Evolutionary conservation across 1,140 invertebrate genomes (phyloP).

Genomic region (Drosophila simulans): DNA sequence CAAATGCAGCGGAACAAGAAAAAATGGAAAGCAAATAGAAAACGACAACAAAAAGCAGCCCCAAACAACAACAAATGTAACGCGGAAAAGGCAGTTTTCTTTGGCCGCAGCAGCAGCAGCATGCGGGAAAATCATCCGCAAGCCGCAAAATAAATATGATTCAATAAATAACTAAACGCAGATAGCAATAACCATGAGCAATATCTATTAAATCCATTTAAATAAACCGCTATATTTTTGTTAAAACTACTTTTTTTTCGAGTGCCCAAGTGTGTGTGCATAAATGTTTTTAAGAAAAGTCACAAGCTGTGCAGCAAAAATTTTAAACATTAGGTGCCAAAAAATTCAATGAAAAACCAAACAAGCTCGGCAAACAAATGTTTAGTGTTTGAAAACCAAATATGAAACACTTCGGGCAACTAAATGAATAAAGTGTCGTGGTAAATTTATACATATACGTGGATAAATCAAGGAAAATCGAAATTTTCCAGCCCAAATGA

Average conservation of each 20-base stretch:
- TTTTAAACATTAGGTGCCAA: slow-evolving; percentile 12
- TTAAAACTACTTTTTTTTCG: slow-evolving; percentile 9
- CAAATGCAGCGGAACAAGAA: slow-evolving; percentile 49
- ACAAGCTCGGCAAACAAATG: slow-evolving; percentile 2
- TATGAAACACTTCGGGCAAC: background rate
- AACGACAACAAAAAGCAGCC: slow-evolving; percentile 4
- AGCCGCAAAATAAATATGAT: slow-evolving; percentile 14
- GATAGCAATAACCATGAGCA: slow-evolving; percentile 28
- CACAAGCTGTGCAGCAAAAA: background rate
- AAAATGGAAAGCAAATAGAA: slow-evolving; percentile 23
- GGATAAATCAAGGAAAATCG: background rate
- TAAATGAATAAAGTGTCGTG: slow-evolving; percentile 17
- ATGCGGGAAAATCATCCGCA: slow-evolving; percentile 47
- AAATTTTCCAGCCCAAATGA: background rate
- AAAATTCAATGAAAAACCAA: slow-evolving; percentile 1
- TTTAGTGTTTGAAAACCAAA: slow-evolving; percentile 8
- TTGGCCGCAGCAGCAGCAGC: slow-evolving; percentile 48
- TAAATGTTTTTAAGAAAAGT: slow-evolving; percentile 3
- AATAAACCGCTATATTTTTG: slow-evolving; percentile 1
- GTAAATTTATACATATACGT: slow-evolving; percentile 3
- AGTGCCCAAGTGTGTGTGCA: slow-evolving; percentile 14
- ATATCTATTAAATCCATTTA: slow-evolving; percentile 22
- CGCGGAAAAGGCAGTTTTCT: slow-evolving; percentile 39
- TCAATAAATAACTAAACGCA: background rate
- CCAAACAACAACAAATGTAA: slow-evolving; percentile 42